These are phyloP conservation scores for Burhinus bistriatus DNA, from an alignment of 2,113 vertebrate species.

Conservation along the genomic window DNA sequence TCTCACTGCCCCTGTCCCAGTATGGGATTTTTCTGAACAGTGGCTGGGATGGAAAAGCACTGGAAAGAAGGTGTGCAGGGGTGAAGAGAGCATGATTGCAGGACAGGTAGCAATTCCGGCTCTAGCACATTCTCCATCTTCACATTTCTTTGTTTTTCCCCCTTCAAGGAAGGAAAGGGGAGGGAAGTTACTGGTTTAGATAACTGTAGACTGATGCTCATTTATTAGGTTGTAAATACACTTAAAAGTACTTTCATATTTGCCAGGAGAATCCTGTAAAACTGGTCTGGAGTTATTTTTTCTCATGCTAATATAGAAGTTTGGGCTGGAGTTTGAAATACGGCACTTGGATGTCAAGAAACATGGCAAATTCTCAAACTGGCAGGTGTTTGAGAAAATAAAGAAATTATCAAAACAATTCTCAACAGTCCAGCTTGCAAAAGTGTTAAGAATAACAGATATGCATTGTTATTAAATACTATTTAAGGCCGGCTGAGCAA, in stretches of 20 bases:
- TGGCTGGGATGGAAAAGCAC: not conserved
- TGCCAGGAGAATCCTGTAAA: not conserved
- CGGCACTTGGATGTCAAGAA: not conserved
- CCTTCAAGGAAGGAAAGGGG: not conserved
- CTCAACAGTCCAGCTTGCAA: not conserved
- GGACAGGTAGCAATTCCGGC: not conserved
- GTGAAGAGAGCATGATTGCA: not conserved
- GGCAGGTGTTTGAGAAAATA: not conserved
- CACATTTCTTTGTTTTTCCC: not conserved
- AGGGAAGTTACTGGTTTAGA: not conserved
- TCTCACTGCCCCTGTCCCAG: not conserved
- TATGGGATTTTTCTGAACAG: not conserved
- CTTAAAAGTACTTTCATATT: not conserved
- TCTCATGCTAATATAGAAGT: not conserved
- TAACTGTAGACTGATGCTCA: not conserved
- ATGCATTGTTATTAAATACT: not conserved
- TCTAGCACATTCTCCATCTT: not conserved
- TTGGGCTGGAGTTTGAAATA: not conserved
- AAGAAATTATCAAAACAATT: not conserved
- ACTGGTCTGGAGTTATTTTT: not conserved
- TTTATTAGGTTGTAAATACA: not conserved
- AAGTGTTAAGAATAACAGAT: not conserved
- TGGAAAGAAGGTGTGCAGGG: not conserved
- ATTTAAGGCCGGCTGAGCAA: not conserved
- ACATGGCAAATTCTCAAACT: not conserved